Evolutionary conservation across 2,888 invertebrate species (phyloP).

Genomic region (Caenorhabditis sinica): DNA sequence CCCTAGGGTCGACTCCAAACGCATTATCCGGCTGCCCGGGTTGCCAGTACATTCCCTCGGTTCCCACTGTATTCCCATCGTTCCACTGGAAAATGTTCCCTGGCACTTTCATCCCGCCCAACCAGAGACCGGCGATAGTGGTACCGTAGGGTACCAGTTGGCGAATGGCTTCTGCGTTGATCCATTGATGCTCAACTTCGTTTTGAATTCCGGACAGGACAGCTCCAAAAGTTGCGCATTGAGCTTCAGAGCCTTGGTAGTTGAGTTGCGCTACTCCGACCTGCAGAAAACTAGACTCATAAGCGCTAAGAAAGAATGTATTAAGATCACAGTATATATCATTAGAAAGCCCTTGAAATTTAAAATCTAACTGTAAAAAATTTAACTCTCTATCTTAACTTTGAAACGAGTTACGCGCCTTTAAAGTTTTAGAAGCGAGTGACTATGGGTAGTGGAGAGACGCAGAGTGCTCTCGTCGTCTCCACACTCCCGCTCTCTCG

Average conservation of each 20-base stretch:
- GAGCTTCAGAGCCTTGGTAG: neutral
- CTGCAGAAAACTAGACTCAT: neutral
- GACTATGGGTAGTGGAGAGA: too few species aligned
- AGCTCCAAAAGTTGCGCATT: slow-evolving; percentile 16
- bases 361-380: too few species aligned
- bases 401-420: too few species aligned
- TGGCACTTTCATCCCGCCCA: neutral
- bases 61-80: slow-evolving; percentile 37
- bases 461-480: too few species aligned
- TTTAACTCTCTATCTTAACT: too few species aligned
- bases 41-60: slow-evolving; percentile 19
- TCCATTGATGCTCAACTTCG: neutral
- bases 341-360: too few species aligned
- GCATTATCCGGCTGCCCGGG: slow-evolving; percentile 35
- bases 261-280: neutral
- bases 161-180: neutral
- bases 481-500: too few species aligned
- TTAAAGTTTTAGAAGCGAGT: too few species aligned
- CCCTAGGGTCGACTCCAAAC: neutral
- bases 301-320: too few species aligned
- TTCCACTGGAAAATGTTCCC: slow-evolving; percentile 23
- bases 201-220: slow-evolving; percentile 47
- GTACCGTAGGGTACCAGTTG: neutral
- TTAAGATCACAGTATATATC: too few species aligned
- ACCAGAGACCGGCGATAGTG: slow-evolving; percentile 5